Base-by-base conservation (phyloP, 2,888 invertebrate species). In the Mythimna impura region DNA sequence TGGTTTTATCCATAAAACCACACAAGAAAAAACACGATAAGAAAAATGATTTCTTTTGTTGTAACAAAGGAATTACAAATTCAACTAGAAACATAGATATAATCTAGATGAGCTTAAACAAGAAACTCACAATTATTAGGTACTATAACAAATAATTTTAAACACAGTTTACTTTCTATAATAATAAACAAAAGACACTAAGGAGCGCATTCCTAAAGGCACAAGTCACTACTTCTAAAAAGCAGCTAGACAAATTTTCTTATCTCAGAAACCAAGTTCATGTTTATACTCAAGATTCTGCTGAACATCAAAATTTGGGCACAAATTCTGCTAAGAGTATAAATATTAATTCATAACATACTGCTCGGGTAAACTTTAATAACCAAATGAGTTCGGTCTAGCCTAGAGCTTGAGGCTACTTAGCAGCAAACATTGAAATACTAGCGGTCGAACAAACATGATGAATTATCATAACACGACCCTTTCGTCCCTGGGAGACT, bases 381-480 rank as follows among this genome's bases (percentile, higher is more conserved):
- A 80, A 61, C 9, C 14, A 71, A 76, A 63, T 71, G 25, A 68
- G 65, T 68, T 22, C 52, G 34, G 54, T 50, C 57, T 71, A 47
- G n/a, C 2, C 25, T 20, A 43, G 3, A 34, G 34, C 55, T 61
- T 43, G 25, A 47, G 25, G 57, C 61, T 75, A 34, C 60, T 55
- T 34, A 66, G 47, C 8, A 65, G 58, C 62, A 50, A 79, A 79
- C 47, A 47, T 25, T 79, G 50, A 61, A 79, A 61, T 67, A 61
- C 57, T n/a, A 40, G 66, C 14, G 20, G 25, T 22, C 14, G 17
- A 71, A 55, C 58, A 68, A 68, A 81, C 47, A 76, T 64, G 52
- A 14, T 43, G 30, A 60, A 79, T 79, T 79, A 76, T 70, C 55
- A 71, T 76, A 76, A 67, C 57, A 71, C 40, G 54, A 65, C 64